Evolutionary conservation across 2,113 vertebrate species (phyloP), one percentile per base, ranked within the genome.

Genomic region (Ciconia stormi): DNA sequence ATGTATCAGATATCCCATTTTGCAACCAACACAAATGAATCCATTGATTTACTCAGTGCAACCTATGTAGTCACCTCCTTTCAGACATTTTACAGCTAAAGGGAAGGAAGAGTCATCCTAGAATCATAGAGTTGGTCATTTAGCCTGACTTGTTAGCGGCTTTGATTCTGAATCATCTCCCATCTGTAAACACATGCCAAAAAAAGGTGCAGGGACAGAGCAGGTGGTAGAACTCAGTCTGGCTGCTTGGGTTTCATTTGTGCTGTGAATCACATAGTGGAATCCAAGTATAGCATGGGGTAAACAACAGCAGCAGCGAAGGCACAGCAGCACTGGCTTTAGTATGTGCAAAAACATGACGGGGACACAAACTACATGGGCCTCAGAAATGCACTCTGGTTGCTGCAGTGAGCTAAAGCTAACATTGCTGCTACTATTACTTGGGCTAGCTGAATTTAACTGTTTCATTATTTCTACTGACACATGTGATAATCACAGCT

Each of bases 141-240:
- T 70, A 84, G 13, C 17, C 50, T 74, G 29, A 7, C 11, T 38
- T 76, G 14, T 42, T 71, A 67, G 58, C 89, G 29, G 21, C 22
- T 40, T 67, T 9, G 6, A 20, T 65, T 87, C 40, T 52, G 42
- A 65, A 72, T 50, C 16, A 62, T 50, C 25, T 44, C 11, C 16
- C 4, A 15, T 14, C 13, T 62, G n/a, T 44, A 79, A 81, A 65
- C 23, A 47, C 19, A 34, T 21, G 10, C 4, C 29, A 52, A 16
- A 29, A 40, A 73, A 34, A 36, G 13, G 9, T 26, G 4, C 8
- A 53, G 47, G 27, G 49, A 23, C 21, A 80, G 26, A 32, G 10
- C n/a, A 27, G 0, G 0, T 10, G 5, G 23, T 2, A 56, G 30
- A 73, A 36, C 11, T 21, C 2, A 1, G 10, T 47, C 46, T 74